phyloP scores from a whole-genome alignment of 2,113 vertebrate genomes.

The Boulengeromyrus knoepffleri region DNA sequence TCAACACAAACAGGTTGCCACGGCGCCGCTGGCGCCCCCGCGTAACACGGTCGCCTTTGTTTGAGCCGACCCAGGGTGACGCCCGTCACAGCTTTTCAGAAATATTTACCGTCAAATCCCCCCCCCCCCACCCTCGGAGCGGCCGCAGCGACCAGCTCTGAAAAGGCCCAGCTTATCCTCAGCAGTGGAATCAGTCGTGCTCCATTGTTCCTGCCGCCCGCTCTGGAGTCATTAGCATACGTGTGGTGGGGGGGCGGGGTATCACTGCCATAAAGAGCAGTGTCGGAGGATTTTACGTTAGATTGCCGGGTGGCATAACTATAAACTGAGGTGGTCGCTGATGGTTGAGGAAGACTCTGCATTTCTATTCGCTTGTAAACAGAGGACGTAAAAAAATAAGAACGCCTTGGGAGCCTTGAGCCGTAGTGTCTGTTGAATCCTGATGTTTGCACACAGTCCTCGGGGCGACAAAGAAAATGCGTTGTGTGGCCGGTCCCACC shows the following conservation, averaged over 20 bases:
- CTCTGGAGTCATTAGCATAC: background rate
- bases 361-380: background rate
- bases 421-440: background rate
- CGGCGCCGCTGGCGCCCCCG: background rate
- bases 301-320: background rate
- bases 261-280: background rate
- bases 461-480: background rate
- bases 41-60: background rate
- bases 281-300: background rate
- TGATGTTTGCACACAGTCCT: background rate
- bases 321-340: background rate
- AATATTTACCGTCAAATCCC: conserved; percentile 13
- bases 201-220: background rate
- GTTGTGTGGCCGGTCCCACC: background rate
- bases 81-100: conserved; percentile 5
- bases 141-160: background rate
- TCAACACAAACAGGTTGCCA: conserved; percentile 3
- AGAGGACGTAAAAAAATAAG: background rate
- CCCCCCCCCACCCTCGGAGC: background rate
- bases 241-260: background rate
- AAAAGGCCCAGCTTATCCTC: background rate
- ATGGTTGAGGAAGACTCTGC: background rate
- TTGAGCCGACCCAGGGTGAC: background rate
- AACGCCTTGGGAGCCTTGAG: background rate
- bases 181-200: background rate